Evolutionary conservation across 2,113 vertebrate species (phyloP).

Genomic region (Ifrita kowaldi): DNA sequence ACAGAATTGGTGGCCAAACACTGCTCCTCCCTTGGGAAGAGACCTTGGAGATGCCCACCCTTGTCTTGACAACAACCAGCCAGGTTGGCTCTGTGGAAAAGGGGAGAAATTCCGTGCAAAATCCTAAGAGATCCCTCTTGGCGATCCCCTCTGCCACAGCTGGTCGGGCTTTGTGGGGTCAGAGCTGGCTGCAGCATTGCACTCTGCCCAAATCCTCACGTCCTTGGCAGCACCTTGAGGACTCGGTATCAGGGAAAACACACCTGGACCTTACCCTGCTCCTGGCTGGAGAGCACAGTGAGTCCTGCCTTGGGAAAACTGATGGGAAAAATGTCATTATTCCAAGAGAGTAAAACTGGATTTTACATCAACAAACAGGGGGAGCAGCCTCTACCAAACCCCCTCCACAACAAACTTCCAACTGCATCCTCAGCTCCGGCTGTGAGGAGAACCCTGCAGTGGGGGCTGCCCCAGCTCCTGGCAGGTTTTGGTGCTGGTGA

Average conservation of each 20-base stretch:
- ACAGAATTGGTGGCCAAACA: background rate
- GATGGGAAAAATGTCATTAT: background rate
- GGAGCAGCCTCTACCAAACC: background rate
- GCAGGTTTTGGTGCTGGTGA: background rate
- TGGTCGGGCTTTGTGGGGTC: background rate
- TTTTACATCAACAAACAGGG: background rate
- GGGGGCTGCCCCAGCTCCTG: background rate
- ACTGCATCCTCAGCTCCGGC: background rate
- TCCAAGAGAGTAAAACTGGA: background rate
- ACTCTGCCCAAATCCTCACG: background rate
- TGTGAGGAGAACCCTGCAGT: rapidly evolving
- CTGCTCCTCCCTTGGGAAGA: rapidly evolving
- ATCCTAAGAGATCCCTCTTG: background rate
- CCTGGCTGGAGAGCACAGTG: background rate
- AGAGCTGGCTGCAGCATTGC: background rate
- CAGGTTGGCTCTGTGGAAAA: background rate
- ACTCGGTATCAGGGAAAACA: background rate
- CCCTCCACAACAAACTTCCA: background rate
- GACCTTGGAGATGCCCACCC: background rate
- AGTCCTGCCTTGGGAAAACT: background rate
- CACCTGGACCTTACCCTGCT: background rate
- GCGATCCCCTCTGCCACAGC: background rate
- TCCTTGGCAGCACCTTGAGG: background rate
- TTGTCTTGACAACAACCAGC: rapidly evolving
- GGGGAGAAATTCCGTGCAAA: background rate